These are phyloP conservation scores for Coptodon bakossiorum DNA, from an alignment of 2,113 vertebrate species.

Conservation along the genomic window DNA sequence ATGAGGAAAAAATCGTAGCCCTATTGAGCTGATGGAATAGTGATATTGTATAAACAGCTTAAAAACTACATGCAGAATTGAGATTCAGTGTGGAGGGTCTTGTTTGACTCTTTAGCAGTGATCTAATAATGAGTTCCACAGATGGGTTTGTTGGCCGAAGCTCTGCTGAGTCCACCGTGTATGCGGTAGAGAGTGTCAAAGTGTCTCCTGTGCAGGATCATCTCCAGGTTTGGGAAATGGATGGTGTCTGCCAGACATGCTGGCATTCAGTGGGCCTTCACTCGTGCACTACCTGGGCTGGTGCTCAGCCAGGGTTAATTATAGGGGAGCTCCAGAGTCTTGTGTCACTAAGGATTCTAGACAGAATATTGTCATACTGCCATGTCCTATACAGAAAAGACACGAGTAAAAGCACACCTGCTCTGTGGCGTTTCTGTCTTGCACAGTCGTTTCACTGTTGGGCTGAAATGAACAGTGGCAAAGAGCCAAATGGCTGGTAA, in stretches of 20 bases:
- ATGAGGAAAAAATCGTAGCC: neutral
- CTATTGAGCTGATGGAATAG: neutral
- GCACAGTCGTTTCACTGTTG: conserved; percentile 4
- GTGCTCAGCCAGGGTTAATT: conserved; percentile 79
- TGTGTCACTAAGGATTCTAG: conserved; percentile 68
- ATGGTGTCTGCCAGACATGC: conserved; percentile 71
- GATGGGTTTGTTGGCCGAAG: conserved; percentile 67
- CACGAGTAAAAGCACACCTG: conserved; percentile 62
- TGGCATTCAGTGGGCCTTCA: conserved; percentile 65
- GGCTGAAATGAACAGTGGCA: neutral
- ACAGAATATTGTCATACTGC: conserved; percentile 72
- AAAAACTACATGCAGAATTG: neutral
- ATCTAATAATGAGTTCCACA: conserved; percentile 70
- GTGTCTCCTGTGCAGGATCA: conserved; percentile 67
- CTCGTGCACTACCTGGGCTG: conserved; percentile 73
- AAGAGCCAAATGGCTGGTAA: conserved; percentile 3
- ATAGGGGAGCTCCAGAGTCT: conserved; percentile 73
- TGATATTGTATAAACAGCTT: neutral
- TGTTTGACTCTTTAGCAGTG: conserved; percentile 56
- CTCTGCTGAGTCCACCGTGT: conserved; percentile 56
- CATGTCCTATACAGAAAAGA: conserved; percentile 70
- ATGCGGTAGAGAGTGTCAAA: conserved; percentile 69
- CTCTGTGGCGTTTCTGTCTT: conserved; percentile 9
- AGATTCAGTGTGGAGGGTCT: conserved; percentile 31
- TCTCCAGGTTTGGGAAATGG: conserved; percentile 68